These are phyloP conservation scores for Agapornis canus DNA, from an alignment of 2,797 vertebrate species.

Conservation along the genomic window DNA sequence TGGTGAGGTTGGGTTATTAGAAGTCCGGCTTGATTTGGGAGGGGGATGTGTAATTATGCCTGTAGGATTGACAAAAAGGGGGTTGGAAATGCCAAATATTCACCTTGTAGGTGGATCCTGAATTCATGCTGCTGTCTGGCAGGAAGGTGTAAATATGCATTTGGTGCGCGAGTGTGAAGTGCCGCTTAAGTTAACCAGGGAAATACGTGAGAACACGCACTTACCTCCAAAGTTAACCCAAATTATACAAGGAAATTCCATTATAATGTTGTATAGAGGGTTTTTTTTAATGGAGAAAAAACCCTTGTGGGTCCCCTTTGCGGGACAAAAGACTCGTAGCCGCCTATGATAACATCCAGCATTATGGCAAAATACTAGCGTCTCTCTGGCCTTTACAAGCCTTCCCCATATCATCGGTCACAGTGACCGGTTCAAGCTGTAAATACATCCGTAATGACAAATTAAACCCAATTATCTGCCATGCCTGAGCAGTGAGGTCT, in stretches of 20 bases:
- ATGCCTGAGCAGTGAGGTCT: neutral
- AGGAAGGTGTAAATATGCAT: neutral
- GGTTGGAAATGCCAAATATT: neutral
- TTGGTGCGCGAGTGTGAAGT: neutral
- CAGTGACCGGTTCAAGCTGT: neutral
- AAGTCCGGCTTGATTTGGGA: rapidly evolving
- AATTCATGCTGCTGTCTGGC: neutral
- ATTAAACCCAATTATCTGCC: conserved; percentile 54
- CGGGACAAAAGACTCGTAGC: neutral
- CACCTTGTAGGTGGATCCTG: neutral
- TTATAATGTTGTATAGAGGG: rapidly evolving
- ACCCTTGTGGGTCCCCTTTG: neutral
- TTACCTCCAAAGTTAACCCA: neutral
- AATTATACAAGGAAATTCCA: neutral
- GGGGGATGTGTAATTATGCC: neutral
- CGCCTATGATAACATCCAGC: neutral
- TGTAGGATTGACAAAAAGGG: neutral
- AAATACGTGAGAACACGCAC: neutral
- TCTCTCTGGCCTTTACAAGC: neutral
- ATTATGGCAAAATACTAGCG: neutral
- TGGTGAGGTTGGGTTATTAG: neutral
- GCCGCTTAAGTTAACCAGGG: neutral
- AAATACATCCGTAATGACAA: conserved; percentile 47
- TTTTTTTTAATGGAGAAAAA: neutral
- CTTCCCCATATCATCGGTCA: neutral